A percentile compares a stretch with the other conserved stretches of the same genome.
phyloP scores from a whole-genome alignment of 2,113 vertebrate genomes.

The Phrynosoma blainvillii region DNA sequence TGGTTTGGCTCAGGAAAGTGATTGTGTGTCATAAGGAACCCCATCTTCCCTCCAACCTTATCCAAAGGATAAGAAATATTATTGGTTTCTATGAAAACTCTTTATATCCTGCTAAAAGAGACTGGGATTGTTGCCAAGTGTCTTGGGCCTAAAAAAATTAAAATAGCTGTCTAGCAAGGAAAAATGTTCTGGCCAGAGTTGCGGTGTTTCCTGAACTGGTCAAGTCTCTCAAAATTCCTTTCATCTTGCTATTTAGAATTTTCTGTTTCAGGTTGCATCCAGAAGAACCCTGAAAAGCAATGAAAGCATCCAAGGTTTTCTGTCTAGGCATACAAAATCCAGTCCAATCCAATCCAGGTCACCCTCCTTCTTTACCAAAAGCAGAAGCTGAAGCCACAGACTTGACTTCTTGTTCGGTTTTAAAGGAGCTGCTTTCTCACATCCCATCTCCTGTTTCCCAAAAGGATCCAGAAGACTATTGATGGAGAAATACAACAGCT shows the following conservation, averaged over 20 bases:
- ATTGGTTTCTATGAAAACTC: background rate
- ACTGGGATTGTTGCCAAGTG: background rate
- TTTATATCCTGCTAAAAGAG: background rate
- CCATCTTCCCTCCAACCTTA: background rate
- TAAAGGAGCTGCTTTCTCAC: background rate
- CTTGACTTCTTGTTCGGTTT: background rate
- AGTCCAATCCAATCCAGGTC: background rate
- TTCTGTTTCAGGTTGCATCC: constrained; percentile 20
- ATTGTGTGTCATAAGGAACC: background rate
- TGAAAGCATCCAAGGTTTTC: constrained; percentile 34
- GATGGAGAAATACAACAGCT: too few relatives aligned
- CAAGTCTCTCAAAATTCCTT: constrained; percentile 40
- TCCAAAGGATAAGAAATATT: constrained; percentile 4
- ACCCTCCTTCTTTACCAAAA: background rate
- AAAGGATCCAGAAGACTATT: too few relatives aligned
- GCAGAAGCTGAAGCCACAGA: background rate
- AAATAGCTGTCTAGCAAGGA: constrained; percentile 56
- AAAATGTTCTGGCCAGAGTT: constrained; percentile 53
- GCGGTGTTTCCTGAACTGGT: constrained; percentile 58
- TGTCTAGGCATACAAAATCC: background rate
- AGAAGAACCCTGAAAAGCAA: constrained; percentile 40
- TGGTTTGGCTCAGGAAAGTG: constrained; percentile 22
- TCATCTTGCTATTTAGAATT: constrained; percentile 48
- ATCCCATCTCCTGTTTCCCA: too few relatives aligned
- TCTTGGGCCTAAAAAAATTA: constrained; percentile 44